These are phyloP conservation scores for Trissolcus japonicus DNA, from an alignment of 2,888 invertebrate species.

Conservation along the genomic window DNA sequence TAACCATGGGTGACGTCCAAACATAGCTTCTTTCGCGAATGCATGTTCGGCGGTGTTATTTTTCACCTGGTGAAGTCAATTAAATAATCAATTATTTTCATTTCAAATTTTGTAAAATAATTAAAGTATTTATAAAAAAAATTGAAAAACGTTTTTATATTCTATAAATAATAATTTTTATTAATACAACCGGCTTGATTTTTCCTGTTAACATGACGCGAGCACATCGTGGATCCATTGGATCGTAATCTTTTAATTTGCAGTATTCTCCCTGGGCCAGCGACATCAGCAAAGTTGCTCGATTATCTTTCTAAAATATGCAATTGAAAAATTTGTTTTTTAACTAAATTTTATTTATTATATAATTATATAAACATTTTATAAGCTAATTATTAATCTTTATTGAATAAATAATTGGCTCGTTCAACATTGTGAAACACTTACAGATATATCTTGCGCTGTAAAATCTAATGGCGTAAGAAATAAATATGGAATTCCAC, in stretches of 20 bases:
- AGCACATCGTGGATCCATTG: slow-evolving; percentile 87
- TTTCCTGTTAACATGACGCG: slow-evolving; percentile 83
- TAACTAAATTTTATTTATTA: neutral
- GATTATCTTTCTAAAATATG: slow-evolving; percentile 79
- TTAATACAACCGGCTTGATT: slow-evolving; percentile 78
- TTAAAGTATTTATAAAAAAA: no score
- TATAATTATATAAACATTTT: no score
- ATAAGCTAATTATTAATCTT: no score
- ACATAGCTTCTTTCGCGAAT: slow-evolving; percentile 81
- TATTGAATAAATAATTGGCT: neutral
- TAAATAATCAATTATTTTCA: no score
- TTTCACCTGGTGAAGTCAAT: slow-evolving; percentile 76
- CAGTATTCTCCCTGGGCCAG: slow-evolving; percentile 84
- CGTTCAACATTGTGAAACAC: slow-evolving; percentile 55
- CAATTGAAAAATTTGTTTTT: neutral
- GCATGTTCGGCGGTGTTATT: slow-evolving; percentile 78
- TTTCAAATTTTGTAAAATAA: neutral
- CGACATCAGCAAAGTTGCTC: slow-evolving; percentile 83
- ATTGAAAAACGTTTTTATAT: no score
- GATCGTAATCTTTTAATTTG: slow-evolving; percentile 80
- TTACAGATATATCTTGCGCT: slow-evolving; percentile 82
- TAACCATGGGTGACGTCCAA: slow-evolving; percentile 84
- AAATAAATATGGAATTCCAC: slow-evolving; percentile 85
- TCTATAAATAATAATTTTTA: neutral
- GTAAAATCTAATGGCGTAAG: slow-evolving; percentile 85